A percentile compares a stretch with the other conserved stretches of the same genome.
Evolutionary conservation across 2,888 invertebrate species (phyloP).

Genomic region (Odontomyia ornata): DNA sequence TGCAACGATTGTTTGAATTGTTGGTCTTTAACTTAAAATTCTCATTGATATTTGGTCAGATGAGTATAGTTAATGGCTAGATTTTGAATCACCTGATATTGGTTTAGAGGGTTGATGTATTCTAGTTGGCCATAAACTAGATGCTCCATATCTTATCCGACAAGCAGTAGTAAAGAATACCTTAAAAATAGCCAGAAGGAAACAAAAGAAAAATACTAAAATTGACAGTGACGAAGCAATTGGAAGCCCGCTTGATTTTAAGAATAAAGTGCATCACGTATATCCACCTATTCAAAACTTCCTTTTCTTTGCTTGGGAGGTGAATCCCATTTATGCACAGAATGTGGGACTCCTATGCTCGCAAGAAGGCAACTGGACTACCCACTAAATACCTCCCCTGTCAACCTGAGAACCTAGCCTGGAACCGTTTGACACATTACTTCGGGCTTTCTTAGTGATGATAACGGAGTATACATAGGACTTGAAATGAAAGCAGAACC

Average conservation of each 20-base stretch:
- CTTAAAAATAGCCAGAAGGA: conserved; percentile 61
- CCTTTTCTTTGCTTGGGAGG: too few relatives aligned
- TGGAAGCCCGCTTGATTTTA: conserved; percentile 51
- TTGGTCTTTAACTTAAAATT: conserved; percentile 86
- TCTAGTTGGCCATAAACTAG: conserved; percentile 88
- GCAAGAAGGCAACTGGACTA: too few relatives aligned
- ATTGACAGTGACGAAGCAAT: conserved; percentile 39
- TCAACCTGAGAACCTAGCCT: too few relatives aligned
- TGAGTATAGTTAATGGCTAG: conserved; percentile 97
- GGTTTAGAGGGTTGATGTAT: conserved; percentile 98
- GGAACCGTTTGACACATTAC: too few relatives aligned
- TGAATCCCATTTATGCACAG: too few relatives aligned
- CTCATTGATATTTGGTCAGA: conserved; percentile 99
- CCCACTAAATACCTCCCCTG: too few relatives aligned
- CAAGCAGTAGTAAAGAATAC: conserved; percentile 58
- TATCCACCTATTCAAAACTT: conserved; percentile 47
- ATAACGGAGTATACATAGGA: conserved; percentile 58
- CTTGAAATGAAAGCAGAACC: conserved; percentile 55
- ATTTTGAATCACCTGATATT: conserved; percentile 94
- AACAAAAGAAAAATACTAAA: conserved; percentile 59
- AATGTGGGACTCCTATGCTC: too few relatives aligned
- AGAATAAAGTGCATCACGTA: conserved; percentile 51
- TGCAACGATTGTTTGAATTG: conserved; percentile 89
- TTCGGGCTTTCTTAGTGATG: too few relatives aligned
- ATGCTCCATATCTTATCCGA: conserved; percentile 74